Base-by-base conservation (phyloP, 64 coral and sea anemone species). In the Montipora sp. region DNA sequence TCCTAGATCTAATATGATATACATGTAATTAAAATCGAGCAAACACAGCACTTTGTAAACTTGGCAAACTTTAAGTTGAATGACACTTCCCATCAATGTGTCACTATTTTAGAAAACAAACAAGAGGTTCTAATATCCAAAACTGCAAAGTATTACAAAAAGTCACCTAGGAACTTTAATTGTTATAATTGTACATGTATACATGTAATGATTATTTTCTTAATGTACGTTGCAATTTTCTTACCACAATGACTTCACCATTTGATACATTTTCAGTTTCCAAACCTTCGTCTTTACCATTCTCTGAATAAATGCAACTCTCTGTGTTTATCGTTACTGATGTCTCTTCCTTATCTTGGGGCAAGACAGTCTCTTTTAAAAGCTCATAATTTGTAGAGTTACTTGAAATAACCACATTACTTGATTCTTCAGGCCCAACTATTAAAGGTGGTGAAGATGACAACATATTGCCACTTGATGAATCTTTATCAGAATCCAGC, bases 161-260 rank as follows among this genome's bases (percentile, higher is more conserved):
- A 15, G 16, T 13, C 12, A 14, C 11, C 15, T 4, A 13, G 16
- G 15, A 18, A 66, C 0, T 43, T 44, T 24, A 24, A 75, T 13
- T 36, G 36, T 36, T 36, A 36, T 36, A 36, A 36, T 36, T 36
- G 36, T 36, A 36, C 36, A 36, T 24, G 24, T 24, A 24, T 36
- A 36, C 36, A 36, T 36, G 36, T 36, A 36, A 36, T 36, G 36
- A 36, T 36, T 36, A 36, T 36, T 36, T 36, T 36, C 36, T 36
- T 36, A 36, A 36, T 36, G 36, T 3, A 48, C 3, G 13, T 47
- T 49, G 18, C 2, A 5, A 48, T 0, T 24, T 24, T 78, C 82
- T 85, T 85, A 85, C 82, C 82, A 70, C 16, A 71, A 63, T 49
- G 46, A 16, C 18, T 85, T 85, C 82, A 9, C 61, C 47, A 71